Conservation (phyloP, 2,888 invertebrate genomes). For the Melanchra persicariae region DNA sequence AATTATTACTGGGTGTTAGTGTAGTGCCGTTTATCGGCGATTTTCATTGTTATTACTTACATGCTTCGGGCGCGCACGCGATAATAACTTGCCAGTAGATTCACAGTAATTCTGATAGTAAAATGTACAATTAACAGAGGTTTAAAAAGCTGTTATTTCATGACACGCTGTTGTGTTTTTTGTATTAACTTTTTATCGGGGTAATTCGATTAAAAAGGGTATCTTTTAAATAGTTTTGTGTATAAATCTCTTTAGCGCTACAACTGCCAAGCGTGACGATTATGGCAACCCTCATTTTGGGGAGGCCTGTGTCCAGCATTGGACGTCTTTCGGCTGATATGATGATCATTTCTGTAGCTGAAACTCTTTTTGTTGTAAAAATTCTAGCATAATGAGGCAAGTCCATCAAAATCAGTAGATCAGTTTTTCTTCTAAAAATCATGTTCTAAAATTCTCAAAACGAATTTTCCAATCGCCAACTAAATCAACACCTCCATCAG, state of each 20-base stretch:
- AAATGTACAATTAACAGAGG: conserved; percentile 66
- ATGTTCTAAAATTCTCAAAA: neutral
- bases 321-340: too few species aligned
- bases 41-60: conserved; percentile 78
- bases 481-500: conserved; percentile 43
- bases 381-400: too few species aligned
- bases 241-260: too few species aligned
- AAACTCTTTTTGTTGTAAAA: too few species aligned
- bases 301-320: too few species aligned
- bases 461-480: conserved; percentile 6
- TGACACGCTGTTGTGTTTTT: conserved; percentile 29
- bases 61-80: conserved; percentile 70
- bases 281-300: too few species aligned
- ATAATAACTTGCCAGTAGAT: conserved; percentile 71
- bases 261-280: too few species aligned
- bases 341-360: too few species aligned
- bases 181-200: conserved; percentile 38
- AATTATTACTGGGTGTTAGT: conserved; percentile 76
- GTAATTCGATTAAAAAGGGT: neutral
- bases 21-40: conserved; percentile 74
- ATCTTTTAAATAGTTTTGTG: too few species aligned
- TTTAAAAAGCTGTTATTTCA: conserved; percentile 61
- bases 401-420: too few species aligned
- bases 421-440: neutral
- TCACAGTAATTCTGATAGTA: conserved; percentile 69